These are phyloP conservation scores for Galago senegalensis DNA, from an alignment of 2,797 vertebrate species.

Conservation along the genomic window DNA sequence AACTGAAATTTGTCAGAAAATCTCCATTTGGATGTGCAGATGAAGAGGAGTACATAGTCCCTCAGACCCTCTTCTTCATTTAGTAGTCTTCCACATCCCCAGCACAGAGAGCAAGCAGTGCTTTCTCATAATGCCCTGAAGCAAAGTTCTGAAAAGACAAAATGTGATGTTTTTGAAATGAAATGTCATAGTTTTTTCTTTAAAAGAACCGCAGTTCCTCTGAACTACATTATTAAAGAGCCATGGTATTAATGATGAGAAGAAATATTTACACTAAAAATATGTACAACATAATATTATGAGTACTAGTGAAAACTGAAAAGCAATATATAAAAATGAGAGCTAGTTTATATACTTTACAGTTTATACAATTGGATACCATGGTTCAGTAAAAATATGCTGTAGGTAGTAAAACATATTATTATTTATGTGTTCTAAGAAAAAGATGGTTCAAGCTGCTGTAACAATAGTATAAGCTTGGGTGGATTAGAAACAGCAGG, in stretches of 20 bases:
- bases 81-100: conserved; percentile 89
- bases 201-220: not conserved
- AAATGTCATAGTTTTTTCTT: not conserved
- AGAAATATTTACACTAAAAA: conserved; percentile 24
- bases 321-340: not conserved
- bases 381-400: conserved; percentile 2
- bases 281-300: not conserved
- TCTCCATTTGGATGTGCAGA: not conserved
- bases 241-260: not conserved
- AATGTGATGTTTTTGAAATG: conserved; percentile 12
- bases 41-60: not conserved
- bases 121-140: conserved; percentile 91
- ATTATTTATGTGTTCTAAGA: not conserved
- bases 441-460: not conserved
- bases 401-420: not conserved
- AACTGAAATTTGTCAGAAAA: not conserved
- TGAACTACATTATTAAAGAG: not conserved
- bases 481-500: not conserved
- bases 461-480: not conserved
- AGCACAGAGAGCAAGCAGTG: conserved; percentile 90
- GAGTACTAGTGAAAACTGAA: conserved; percentile 2
- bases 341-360: not conserved
- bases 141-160: conserved; percentile 89
- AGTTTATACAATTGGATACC: too few relatives aligned
- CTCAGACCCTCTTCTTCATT: conserved; percentile 40